Conservation (phyloP, 2,888 invertebrate genomes). For the Blastobasis adustella region DNA sequence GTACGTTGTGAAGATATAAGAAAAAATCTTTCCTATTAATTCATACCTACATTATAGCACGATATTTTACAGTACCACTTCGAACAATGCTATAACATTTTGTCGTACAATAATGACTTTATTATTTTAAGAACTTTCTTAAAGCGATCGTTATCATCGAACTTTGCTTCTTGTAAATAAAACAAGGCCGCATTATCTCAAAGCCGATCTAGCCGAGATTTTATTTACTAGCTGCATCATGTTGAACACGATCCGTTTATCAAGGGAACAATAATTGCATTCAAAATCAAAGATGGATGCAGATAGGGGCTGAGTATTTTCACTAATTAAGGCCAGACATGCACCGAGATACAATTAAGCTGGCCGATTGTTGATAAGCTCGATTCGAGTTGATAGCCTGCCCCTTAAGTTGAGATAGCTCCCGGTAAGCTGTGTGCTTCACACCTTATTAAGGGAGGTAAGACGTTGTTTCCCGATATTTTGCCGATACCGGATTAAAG, state of each 20-base stretch:
- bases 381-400: slow-evolving; percentile 49
- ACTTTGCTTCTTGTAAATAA: background rate
- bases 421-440: slow-evolving; percentile 48
- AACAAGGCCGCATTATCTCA: too few species aligned
- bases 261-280: slow-evolving; percentile 69
- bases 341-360: slow-evolving; percentile 64
- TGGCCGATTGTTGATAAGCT: slow-evolving; percentile 63
- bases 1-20: too few species aligned
- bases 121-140: background rate
- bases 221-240: slow-evolving; percentile 1
- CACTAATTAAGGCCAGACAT: slow-evolving; percentile 70
- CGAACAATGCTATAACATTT: too few species aligned
- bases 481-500: slow-evolving; percentile 7
- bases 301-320: slow-evolving; percentile 62
- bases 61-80: too few species aligned
- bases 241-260: slow-evolving; percentile 46
- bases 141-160: background rate
- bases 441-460: slow-evolving; percentile 52
- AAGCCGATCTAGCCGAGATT: background rate
- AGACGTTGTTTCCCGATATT: slow-evolving; percentile 24
- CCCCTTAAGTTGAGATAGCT: slow-evolving; percentile 37
- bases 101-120: too few species aligned
- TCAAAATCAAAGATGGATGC: slow-evolving; percentile 67
- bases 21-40: too few species aligned
- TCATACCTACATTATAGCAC: too few species aligned